Evolutionary conservation across 2,797 vertebrate species (phyloP).

Genomic region (Margarornis squamiger): DNA sequence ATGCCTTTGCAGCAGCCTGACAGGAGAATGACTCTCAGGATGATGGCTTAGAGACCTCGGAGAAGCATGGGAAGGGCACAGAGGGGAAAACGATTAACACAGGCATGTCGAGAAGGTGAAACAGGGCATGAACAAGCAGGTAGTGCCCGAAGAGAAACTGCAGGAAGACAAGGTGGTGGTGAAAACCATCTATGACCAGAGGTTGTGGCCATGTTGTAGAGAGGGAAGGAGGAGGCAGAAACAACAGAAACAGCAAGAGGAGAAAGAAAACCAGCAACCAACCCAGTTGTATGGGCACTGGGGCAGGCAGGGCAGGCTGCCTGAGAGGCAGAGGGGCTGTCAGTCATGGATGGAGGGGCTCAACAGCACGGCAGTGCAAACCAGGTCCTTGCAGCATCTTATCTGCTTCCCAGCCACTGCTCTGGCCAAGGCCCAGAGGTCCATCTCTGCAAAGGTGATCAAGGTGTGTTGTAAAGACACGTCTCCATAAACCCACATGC

Average conservation of each 20-base stretch:
- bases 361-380: background rate
- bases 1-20: background rate
- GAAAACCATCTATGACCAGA: background rate
- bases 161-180: background rate
- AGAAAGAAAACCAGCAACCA: background rate
- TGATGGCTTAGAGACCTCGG: background rate
- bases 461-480: background rate
- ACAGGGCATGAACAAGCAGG: background rate
- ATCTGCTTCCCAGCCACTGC: background rate
- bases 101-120: background rate
- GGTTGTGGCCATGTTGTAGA: background rate
- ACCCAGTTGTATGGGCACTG: rapidly evolving
- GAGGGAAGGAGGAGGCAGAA: background rate
- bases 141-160: background rate
- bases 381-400: background rate
- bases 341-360: background rate
- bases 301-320: background rate
- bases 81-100: background rate
- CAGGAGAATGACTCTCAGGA: background rate
- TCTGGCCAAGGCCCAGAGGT: background rate
- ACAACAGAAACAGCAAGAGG: background rate
- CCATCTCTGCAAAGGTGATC: background rate
- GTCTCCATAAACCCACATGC: background rate
- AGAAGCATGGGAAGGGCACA: background rate
- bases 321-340: background rate